Conservation (phyloP, 2,113 vertebrate genomes). For the Tretioscincus oriximinensis region DNA sequence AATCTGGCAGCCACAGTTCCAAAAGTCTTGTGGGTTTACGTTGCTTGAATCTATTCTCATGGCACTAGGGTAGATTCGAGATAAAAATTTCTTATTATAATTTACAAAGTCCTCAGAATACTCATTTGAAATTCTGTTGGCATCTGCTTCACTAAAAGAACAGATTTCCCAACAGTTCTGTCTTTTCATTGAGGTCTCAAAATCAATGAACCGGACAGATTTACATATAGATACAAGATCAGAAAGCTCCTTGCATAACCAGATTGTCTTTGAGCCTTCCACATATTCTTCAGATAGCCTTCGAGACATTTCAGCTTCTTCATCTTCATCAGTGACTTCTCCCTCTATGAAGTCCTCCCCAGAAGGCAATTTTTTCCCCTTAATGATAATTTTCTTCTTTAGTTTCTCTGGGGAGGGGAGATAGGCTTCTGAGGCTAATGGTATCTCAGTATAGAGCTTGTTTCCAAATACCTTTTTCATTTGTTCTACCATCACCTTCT, state of each 20-base stretch:
- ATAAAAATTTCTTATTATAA: conserved; percentile 93
- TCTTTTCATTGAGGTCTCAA: conserved; percentile 82
- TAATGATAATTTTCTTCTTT: conserved; percentile 86
- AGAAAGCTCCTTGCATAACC: conserved; percentile 88
- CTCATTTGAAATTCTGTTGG: conserved; percentile 88
- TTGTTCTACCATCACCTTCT: conserved; percentile 86
- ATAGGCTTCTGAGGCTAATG: conserved; percentile 75
- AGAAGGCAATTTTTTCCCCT: conserved; percentile 87
- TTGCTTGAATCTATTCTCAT: conserved; percentile 96
- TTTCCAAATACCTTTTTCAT: conserved; percentile 86
- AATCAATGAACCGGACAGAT: conserved; percentile 84
- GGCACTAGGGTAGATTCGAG: conserved; percentile 89
- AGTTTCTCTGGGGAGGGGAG: conserved; percentile 92
- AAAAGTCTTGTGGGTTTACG: conserved; percentile 94
- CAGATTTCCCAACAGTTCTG: conserved; percentile 92
- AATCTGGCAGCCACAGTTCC: conserved; percentile 96
- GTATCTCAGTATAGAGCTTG: conserved; percentile 83
- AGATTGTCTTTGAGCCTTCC: conserved; percentile 79
- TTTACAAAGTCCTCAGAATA: conserved; percentile 93
- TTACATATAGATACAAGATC: conserved; percentile 88
- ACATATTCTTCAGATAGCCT: conserved; percentile 73
- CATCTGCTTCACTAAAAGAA: conserved; percentile 92
- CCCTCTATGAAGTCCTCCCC: conserved; percentile 83
- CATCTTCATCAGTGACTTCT: conserved; percentile 94
- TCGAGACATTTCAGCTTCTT: conserved; percentile 87